Conservation (phyloP, 2,888 invertebrate species). For the Caenorhabditis japonica region DNA sequence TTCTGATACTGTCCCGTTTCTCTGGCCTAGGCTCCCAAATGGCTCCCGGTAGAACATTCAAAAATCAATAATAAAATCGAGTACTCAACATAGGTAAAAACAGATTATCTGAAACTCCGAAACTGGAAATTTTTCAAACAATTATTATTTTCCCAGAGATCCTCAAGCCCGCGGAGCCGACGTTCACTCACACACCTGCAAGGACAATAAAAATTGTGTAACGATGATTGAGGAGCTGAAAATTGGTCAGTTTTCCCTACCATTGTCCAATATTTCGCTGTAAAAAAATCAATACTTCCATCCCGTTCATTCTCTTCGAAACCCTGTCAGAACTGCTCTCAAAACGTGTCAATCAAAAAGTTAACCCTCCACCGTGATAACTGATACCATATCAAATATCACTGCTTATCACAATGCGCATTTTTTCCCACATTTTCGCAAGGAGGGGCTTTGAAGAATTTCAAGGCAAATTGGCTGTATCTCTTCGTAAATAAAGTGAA, state of each 20-base stretch:
- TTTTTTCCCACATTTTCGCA: slow-evolving; percentile 8
- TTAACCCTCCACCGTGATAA: not conserved
- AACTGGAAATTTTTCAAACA: too few species aligned
- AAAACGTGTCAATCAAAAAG: slow-evolving; percentile 38
- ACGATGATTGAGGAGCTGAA: slow-evolving; percentile 72
- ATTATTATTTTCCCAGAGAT: slow-evolving; percentile 66
- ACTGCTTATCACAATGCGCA: slow-evolving; percentile 2
- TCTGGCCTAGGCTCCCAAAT: too few species aligned
- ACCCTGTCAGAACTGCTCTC: slow-evolving; percentile 34
- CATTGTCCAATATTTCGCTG: too few species aligned
- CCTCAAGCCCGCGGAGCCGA: slow-evolving; percentile 67
- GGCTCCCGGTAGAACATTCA: too few species aligned
- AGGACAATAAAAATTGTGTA: slow-evolving; percentile 67
- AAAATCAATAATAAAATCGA: too few species aligned
- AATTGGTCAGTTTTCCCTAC: slow-evolving; percentile 59
- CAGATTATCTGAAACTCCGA: too few species aligned
- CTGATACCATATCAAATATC: slow-evolving; percentile 11
- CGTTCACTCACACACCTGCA: slow-evolving; percentile 66
- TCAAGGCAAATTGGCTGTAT: slow-evolving; percentile 3
- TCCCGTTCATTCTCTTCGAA: slow-evolving; percentile 1
- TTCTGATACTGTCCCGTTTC: too few species aligned
- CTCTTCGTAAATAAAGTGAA: not conserved
- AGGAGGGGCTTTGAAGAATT: not conserved
- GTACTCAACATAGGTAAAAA: too few species aligned
- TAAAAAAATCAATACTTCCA: too few species aligned